Base-by-base conservation (phyloP, 2,797 vertebrate genomes). In the Brachyalestes nurse region DNA sequence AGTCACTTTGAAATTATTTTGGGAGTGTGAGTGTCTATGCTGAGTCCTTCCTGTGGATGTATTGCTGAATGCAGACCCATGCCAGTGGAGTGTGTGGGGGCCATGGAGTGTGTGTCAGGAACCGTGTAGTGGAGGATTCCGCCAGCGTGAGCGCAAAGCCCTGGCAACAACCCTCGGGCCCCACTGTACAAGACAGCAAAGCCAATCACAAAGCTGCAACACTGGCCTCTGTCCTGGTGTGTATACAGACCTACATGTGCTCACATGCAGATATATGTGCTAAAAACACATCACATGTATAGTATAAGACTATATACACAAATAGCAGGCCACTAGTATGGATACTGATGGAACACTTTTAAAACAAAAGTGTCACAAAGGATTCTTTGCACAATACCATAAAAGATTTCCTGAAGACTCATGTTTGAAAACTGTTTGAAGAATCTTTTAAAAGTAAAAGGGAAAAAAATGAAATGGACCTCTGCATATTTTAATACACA, bases 191-290 rank as follows among this genome's bases (percentile, higher is more conserved):
- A 95, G 91, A 0, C 88, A 94, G 0, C 90, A 92, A 81, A 94
- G 91, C 1, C 96, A 98, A 90, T 96, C 94, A 7, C 93, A 97
- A 91, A 95, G 95, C 91, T 98, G 97, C 92, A 95, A 94, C 91
- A 92, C 93, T 0, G 93, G 82, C 6, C 88, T 93, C 38, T 98
- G 97, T 84, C 94, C 96, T 90, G 97, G 97, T 97, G 92, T 72
- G 25, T 0, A 65, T 53, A 62, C 9, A 78, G 9, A 75, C 51
- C 25, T 28, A 45, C 23, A 72, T n/a, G 67, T 51, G 81, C 66
- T 65, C 62, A 53, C 28, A 70, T 47, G 65, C 23, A 77, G 17
- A 34, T 58, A 2, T 23, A 60, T 60, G 12, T 23, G 7, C 21
- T 47, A 38, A 42, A 49, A 69, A 62, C 40, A 40, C 16, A 49